These are phyloP conservation scores for Camponotus fellah DNA, from an alignment of 2,888 invertebrate species.

Conservation along the genomic window DNA sequence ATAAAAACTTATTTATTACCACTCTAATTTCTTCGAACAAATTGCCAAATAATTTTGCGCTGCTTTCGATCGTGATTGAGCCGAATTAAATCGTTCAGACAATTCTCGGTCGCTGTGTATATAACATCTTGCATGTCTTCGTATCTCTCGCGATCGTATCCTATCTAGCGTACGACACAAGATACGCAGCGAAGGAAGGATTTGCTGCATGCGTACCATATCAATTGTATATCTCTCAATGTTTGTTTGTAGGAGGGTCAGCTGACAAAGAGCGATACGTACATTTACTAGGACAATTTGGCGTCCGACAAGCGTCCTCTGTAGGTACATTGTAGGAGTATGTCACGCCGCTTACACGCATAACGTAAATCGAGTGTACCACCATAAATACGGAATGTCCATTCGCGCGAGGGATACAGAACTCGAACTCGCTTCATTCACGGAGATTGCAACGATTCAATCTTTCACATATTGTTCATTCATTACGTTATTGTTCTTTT, in stretches of 20 bases:
- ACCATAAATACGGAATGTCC: slow-evolving; percentile 19
- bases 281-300: slow-evolving; percentile 91
- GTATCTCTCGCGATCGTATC: neutral
- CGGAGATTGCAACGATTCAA: neutral
- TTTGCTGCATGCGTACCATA: slow-evolving; percentile 53
- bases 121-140: slow-evolving; percentile 10
- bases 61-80: neutral
- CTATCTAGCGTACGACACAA: neutral
- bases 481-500: neutral
- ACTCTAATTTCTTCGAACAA: neutral
- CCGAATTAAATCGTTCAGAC: slow-evolving; percentile 9
- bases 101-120: neutral
- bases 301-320: slow-evolving; percentile 64
- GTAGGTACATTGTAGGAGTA: slow-evolving; percentile 75
- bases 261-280: slow-evolving; percentile 91
- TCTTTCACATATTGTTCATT: neutral
- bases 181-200: neutral
- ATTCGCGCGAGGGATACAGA: slow-evolving; percentile 1
- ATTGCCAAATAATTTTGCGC: neutral
- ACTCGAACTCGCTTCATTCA: slow-evolving; percentile 12
- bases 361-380: slow-evolving; percentile 42
- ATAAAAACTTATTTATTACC: slow-evolving; percentile 9
- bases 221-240: slow-evolving; percentile 72
- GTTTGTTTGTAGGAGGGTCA: slow-evolving; percentile 83
- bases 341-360: slow-evolving; percentile 65